Percentiles rank a stretch among this genome's conserved stretches.
Conservation (phyloP, 2,888 invertebrate genomes). For the Drosophila antonietae region DNA sequence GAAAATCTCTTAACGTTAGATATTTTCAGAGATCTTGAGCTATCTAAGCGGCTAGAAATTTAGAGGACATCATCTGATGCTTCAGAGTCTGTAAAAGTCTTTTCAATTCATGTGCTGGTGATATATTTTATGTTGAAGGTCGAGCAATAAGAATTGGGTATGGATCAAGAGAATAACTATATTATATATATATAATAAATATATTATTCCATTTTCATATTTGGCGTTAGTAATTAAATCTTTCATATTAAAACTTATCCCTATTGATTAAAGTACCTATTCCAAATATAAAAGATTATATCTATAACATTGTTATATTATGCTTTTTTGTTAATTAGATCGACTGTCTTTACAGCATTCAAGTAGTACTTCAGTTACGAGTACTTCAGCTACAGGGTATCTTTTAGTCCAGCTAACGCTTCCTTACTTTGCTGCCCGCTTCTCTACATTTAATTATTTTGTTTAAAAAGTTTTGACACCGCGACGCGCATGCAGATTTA, state of each 20-base stretch:
- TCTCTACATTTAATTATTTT: conserved; percentile 80
- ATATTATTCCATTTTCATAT: not conserved
- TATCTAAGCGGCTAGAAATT: too few species aligned
- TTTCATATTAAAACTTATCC: not conserved
- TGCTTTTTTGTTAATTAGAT: not conserved
- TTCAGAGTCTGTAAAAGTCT: too few species aligned
- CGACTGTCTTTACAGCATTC: not conserved
- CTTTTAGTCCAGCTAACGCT: not conserved
- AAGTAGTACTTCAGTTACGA: too few species aligned
- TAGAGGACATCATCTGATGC: too few species aligned
- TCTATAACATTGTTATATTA: not conserved
- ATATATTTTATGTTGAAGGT: not conserved
- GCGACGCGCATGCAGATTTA: conserved; percentile 79
- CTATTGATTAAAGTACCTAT: too few species aligned
- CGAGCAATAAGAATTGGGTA: not conserved
- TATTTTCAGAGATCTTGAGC: too few species aligned
- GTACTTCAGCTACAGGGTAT: conserved; percentile 14
- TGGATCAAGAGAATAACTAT: not conserved
- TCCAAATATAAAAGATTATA: not conserved
- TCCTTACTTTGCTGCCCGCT: conserved; percentile 43
- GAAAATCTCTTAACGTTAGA: too few species aligned
- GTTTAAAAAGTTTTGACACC: conserved; percentile 79
- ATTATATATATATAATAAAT: too few species aligned
- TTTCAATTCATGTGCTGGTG: too few species aligned
- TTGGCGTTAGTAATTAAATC: not conserved